Evolutionary conservation across 2,113 vertebrate species (phyloP), one percentile per base, ranked within the genome.

Genomic region (Nesospiza acunhae): DNA sequence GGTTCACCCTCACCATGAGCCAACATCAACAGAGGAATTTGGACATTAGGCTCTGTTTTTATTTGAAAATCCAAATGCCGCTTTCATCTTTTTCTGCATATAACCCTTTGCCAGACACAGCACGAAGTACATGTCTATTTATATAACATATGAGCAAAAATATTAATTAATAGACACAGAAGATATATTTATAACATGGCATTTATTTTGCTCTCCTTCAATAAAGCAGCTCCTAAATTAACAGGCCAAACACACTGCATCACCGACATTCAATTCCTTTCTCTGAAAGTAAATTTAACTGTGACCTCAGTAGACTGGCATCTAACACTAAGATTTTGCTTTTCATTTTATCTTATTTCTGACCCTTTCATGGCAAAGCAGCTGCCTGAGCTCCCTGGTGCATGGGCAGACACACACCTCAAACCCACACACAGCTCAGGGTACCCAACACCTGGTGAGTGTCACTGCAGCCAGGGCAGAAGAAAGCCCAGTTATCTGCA

Each of bases 221-320:
- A 12, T 69, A 97, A 88, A 88, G 39, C 55, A 77, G 63, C 41
- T 93, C 79, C 78, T 46, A 83, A 93, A 93, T 75, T 82, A 93
- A 85, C 59, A 72, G 90, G 85, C 76, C 85, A 68, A 96, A 91
- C 60, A 88, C 78, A 66, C 83, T 59, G 85, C 79, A 94, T 60
- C 68, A 90, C 76, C 2, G 1, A 60, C 47, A 7, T 77, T 81
- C 87, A 74, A 20, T 35, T 93, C 78, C 76, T 70, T 90, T 94
- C 85, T 93, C 90, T 90, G 60, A 79, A 88, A 94, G 90, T 81
- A 92, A 90, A 90, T 89, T 89, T 94, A 96, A 89, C 83, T 1
- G 83, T 90, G 92, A 94, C 80, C 68, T 96, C 96, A 94, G 92
- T 33, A 68, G 92, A 84, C 88, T 92, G 90, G 94, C 79, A 97